Base-by-base conservation (phyloP, 2,113 vertebrate genomes). In the Garra rufa region DNA sequence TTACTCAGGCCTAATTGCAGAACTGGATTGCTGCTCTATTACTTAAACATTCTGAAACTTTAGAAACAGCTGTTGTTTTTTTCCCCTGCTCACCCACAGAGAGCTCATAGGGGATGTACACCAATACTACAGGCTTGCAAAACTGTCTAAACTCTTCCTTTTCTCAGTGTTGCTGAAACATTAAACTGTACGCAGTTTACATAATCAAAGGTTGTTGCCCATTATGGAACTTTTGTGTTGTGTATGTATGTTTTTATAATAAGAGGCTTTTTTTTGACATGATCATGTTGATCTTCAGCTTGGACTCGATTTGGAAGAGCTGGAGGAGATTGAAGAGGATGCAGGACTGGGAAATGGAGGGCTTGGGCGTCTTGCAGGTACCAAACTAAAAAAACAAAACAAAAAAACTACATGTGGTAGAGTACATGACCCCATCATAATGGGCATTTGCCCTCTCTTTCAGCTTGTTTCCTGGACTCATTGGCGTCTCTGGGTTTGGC, bases 391-490 rank as follows among this genome's bases (percentile, higher is more conserved):
- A 52, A 19, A 19, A 52, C 1, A 21, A 55, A 55, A 0, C 0
- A 52, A 52, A 52, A 48, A 43, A 8, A 43, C 21, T 57, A n/a
- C n/a, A n/a, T 57, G 19, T 57, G 52, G 19, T 57, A 3, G 0
- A 24, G 28, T 46, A 41, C 19, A 24, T 13, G 19, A 26, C 38
- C 26, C 26, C 6, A 14, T 76, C 15, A 8, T 26, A 38, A 55
- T 52, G 1, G 28, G n/a, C 1, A 4, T 24, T 41, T 41, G 6
- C 11, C 46, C 34, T 82, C 24, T 83, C 63, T 77, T 9, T 73
- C 21, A 97, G 96, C 96, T 88, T 97, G 96, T 89, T 97, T 97
- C 87, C 92, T 97, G 83, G 96, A 97, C 88, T 97, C 96, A 1
- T 95, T 97, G 96, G 96, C 96, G 17, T 95, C 96, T 0, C 86